Percentiles rank a stretch among this genome's conserved stretches.
phyloP scores from a whole-genome alignment of 2,113 vertebrate species.

The Taurulus bubalis region DNA sequence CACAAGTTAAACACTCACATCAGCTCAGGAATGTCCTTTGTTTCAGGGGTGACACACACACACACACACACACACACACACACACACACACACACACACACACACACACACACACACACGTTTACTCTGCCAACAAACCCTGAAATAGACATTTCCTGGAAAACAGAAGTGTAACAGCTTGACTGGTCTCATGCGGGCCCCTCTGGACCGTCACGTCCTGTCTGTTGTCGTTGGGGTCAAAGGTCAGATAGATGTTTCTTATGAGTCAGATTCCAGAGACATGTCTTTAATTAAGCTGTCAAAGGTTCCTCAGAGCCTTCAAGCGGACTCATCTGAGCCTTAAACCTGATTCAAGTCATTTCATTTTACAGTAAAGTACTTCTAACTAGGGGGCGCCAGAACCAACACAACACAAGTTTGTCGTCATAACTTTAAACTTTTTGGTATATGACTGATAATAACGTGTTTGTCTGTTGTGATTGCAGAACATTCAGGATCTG shows the following conservation, averaged over 20 bases:
- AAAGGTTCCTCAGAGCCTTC: neutral
- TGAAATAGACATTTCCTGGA: constrained; percentile 5
- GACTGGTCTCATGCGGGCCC: neutral
- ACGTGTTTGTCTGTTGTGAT: neutral
- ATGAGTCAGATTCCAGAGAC: neutral
- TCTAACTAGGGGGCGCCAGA: neutral
- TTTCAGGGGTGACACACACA: neutral
- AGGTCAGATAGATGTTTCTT: constrained; percentile 22
- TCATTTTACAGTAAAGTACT: too few species aligned
- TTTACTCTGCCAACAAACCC: constrained; percentile 45
- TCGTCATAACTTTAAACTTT: neutral
- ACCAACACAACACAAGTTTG: neutral
- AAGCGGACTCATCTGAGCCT: too few species aligned
- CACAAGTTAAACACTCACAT: constrained; percentile 47
- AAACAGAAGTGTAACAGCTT: constrained; percentile 17
- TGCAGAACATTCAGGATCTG: constrained; percentile 77
- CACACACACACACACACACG: constrained; percentile 25
- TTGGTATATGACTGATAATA: neutral
- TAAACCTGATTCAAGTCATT: too few species aligned
- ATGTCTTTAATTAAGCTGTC: neutral
- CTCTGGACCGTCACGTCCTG: neutral
- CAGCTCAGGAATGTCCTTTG: constrained; percentile 55
- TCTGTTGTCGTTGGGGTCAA: constrained; percentile 11
- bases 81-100: constrained; percentile 22
- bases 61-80: constrained; percentile 25